Base-by-base conservation (phyloP, 2,888 invertebrate genomes). In the Volucella zonaria region DNA sequence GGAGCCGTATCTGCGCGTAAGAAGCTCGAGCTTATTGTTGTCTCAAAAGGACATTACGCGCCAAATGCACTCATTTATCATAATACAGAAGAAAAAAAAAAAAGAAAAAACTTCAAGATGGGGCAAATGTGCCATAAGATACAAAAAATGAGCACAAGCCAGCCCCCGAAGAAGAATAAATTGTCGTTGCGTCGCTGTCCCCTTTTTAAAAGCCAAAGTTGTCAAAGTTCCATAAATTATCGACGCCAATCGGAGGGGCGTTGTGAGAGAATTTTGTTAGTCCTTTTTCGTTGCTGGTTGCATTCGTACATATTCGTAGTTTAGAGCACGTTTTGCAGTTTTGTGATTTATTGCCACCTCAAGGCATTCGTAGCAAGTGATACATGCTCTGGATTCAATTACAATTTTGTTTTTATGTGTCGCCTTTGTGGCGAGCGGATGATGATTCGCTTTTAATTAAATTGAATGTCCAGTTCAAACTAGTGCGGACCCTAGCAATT, bases 11-110 rank as follows among this genome's bases (percentile, higher is more conserved):
- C 49, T n/a, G 51, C 42, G 51, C 42, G 51, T 58, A 40, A 14
- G 49, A 71, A 64, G 52, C 51, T 51, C 40, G 18, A 52, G 49
- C 15, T 80, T 49, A 49, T 66, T 71, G 54, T 61, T 51, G 47
- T 62, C 45, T 58, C 12, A 14, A 66, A 56, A 51, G 40, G 58
- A 71, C 62, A 61, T 76, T 76, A 64, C 73, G 52, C 61, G 67
- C 38, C 66, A 79, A 80, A 80, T 80, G 74, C 74, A 67, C 61
- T 68, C 80, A 68, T 80, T 74, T 68, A 80, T 80, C 79, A 80
- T 80, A 14, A 12, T 45, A 11, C 1, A 45, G 10, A 47, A n/a
- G 2, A 1, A 18, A 1, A 18, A 23, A 23, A 23, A 23, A 49
- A 59, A 51, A 67, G 18, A 40, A 56, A 67, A 54, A 18, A 31